phyloP scores from a whole-genome alignment of 2,888 invertebrate species.

The Ptycholaimellus sp. region DNA sequence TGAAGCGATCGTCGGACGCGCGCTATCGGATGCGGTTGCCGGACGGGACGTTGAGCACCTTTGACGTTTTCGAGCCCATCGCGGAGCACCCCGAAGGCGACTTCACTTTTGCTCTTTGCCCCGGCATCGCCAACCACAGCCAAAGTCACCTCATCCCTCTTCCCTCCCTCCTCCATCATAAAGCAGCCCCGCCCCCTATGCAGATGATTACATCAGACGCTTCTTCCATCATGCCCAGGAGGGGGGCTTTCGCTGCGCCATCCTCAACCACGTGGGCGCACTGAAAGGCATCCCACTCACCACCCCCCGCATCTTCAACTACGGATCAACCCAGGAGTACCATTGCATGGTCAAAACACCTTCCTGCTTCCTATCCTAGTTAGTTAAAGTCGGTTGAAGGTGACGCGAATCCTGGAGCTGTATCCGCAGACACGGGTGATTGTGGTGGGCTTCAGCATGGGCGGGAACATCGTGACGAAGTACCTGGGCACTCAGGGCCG shows the following conservation, averaged over 20 bases:
- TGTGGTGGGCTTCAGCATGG: slow-evolving; percentile 76
- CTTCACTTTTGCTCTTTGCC: slow-evolving; percentile 60
- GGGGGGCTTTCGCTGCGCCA: slow-evolving; percentile 68
- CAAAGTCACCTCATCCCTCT: too few species aligned
- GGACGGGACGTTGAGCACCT: slow-evolving; percentile 69
- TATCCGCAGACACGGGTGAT: slow-evolving; percentile 39
- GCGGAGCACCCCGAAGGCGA: slow-evolving; percentile 41
- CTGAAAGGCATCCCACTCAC: slow-evolving; percentile 59
- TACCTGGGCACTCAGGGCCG: slow-evolving; percentile 52
- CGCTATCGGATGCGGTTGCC: slow-evolving; percentile 47
- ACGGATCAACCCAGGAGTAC: too few species aligned
- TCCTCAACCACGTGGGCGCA: slow-evolving; percentile 76
- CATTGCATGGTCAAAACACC: too few species aligned
- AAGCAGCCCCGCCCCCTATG: too few species aligned
- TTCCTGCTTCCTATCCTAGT: too few species aligned
- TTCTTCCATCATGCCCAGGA: slow-evolving; percentile 73
- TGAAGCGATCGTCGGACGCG: slow-evolving; percentile 65
- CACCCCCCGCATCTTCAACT: slow-evolving; percentile 63
- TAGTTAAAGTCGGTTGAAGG: too few species aligned
- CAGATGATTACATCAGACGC: slow-evolving; percentile 68
- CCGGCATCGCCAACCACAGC: slow-evolving; percentile 77
- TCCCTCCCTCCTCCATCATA: too few species aligned
- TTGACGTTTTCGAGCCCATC: slow-evolving; percentile 65
- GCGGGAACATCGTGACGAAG: slow-evolving; percentile 67
- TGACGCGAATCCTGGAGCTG: slow-evolving; percentile 45